phyloP scores from a whole-genome alignment of 2,888 invertebrate species.

The Lamproptera curius region DNA sequence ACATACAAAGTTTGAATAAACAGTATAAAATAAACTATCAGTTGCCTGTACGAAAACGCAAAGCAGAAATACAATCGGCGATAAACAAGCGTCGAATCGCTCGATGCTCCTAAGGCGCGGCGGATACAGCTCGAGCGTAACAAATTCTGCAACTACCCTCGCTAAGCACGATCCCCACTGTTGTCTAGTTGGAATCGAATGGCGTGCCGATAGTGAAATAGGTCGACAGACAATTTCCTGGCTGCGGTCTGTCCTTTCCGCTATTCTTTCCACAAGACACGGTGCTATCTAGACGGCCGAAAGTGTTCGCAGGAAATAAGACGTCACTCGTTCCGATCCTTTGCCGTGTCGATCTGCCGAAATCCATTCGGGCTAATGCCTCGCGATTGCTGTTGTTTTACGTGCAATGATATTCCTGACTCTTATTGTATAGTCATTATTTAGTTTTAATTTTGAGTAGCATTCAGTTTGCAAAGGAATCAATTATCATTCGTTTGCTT shows the following conservation, averaged over 20 bases:
- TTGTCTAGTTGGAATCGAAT: conserved; percentile 36
- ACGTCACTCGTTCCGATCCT: conserved; percentile 59
- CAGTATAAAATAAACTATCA: too few species aligned
- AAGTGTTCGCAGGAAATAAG: conserved; percentile 66
- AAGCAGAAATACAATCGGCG: conserved; percentile 1
- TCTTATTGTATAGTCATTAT: too few species aligned
- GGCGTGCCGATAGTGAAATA: conserved; percentile 43
- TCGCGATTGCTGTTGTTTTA: background rate
- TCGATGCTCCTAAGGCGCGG: background rate
- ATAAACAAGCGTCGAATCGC: background rate
- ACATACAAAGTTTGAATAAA: too few species aligned
- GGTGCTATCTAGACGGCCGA: conserved; percentile 57
- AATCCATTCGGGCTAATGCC: conserved; percentile 56
- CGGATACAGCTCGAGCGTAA: conserved; percentile 2
- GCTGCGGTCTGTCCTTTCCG: conserved; percentile 50
- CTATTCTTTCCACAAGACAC: conserved; percentile 61
- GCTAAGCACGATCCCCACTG: conserved; percentile 20
- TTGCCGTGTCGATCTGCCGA: conserved; percentile 43
- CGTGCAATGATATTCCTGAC: too few species aligned
- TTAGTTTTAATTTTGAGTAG: too few species aligned
- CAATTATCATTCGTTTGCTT: too few species aligned
- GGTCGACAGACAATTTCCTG: conserved; percentile 74
- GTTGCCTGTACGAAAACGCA: conserved; percentile 1
- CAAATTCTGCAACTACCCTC: conserved; percentile 6
- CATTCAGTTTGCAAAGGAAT: too few species aligned